Base-by-base conservation (phyloP, 1,140 invertebrate genomes). In the Monochamus saltuarius region DNA sequence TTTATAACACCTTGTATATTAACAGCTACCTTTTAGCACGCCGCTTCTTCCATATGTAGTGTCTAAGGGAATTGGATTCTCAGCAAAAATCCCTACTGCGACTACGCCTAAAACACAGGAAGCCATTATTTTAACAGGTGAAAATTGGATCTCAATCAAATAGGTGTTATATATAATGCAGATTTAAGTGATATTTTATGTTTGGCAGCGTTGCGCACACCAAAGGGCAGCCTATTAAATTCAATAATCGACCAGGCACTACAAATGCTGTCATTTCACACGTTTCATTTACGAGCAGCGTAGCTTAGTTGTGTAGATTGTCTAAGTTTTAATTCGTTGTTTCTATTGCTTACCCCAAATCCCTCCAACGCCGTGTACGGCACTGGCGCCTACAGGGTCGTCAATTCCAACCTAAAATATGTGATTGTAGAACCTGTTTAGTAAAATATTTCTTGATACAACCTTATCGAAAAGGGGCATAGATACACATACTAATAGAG, bases 71-170 rank as follows among this genome's bases (percentile, higher is more conserved):
- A 84, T 73, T 11, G 94, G 93, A 77, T 91, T 84, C 61, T 94
- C 87, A n/a, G 91, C 91, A 74, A 97, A 96, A 0, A 97, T 78
- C 0, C 92, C 94, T 4, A 97, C 92, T 0, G 92, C 89, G 9
- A 97, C 64, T 38, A 97, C 86, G 7, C 92, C 91, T 90, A 84
- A 81, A 60, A 84, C 40, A 50, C 45, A 13, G n/a, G n/a, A n/a
- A n/a, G n/a, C n/a, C n/a, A n/a, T n/a, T n/a, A n/a, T n/a, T n/a
- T n/a, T n/a, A n/a, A n/a, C n/a, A n/a, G n/a, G n/a, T n/a, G n/a
- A n/a, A n/a, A n/a, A n/a, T n/a, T n/a, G n/a, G n/a, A n/a, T n/a
- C n/a, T n/a, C n/a, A n/a, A n/a, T n/a, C n/a, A n/a, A n/a, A n/a
- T n/a, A n/a, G n/a, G n/a, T n/a, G n/a, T n/a, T n/a, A n/a, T n/a